phyloP scores from a whole-genome alignment of 2,113 vertebrate genomes.

The Emydura subglobosa region DNA sequence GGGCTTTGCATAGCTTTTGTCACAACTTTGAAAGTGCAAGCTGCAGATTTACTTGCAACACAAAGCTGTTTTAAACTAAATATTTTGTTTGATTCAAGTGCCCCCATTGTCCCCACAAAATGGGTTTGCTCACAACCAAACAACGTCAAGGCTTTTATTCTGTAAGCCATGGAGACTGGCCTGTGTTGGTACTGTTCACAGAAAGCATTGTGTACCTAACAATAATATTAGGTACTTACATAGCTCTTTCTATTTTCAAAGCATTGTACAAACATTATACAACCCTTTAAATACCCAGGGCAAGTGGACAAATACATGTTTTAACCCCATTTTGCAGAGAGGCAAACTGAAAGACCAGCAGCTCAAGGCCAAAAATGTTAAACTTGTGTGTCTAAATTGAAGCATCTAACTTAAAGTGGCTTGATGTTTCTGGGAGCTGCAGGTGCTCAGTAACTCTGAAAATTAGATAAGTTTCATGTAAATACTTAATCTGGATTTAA shows the following conservation, averaged over 20 bases:
- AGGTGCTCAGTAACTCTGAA: not conserved
- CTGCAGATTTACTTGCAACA: constrained; percentile 63
- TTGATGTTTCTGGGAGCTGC: not conserved
- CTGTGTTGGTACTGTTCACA: not conserved
- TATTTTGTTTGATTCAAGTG: constrained; percentile 19
- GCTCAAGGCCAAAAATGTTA: not conserved
- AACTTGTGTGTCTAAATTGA: not conserved
- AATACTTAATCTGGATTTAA: not conserved
- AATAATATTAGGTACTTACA: not conserved
- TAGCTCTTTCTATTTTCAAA: not conserved
- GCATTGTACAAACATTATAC: not conserved
- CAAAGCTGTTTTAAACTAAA: constrained; percentile 44
- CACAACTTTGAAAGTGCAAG: constrained; percentile 58
- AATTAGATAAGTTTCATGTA: not conserved
- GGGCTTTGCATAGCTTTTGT: constrained; percentile 74
- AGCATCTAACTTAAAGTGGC: not conserved
- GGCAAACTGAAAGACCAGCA: not conserved
- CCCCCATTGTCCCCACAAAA: not conserved
- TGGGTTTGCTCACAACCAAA: not conserved
- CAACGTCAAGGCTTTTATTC: not conserved
- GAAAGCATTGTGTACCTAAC: constrained; percentile 6
- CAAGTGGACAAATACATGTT: not conserved
- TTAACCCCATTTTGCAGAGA: not conserved
- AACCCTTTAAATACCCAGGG: not conserved
- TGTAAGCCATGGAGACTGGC: not conserved